phyloP scores from a whole-genome alignment of 2,888 invertebrate genomes.

The Drosophila parthenogenetica region DNA sequence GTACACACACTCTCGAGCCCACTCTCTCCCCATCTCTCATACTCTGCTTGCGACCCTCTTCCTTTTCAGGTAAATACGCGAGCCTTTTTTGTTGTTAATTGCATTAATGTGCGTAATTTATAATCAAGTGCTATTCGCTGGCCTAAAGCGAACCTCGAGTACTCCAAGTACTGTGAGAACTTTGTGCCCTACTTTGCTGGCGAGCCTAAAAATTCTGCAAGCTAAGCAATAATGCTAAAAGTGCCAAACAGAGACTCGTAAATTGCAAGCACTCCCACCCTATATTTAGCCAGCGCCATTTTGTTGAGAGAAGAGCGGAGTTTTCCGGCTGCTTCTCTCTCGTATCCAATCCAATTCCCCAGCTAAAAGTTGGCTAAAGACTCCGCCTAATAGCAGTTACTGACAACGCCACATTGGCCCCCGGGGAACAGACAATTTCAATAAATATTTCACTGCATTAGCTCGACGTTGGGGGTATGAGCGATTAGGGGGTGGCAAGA shows the following conservation, averaged over 20 bases:
- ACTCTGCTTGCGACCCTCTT: background rate
- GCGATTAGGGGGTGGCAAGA: background rate
- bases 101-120: constrained; percentile 78
- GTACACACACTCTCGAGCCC: constrained; percentile 20
- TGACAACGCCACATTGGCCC: constrained; percentile 75
- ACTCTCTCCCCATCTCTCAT: no score
- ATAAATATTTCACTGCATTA: constrained; percentile 84
- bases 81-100: constrained; percentile 60
- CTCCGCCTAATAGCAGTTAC: constrained; percentile 70
- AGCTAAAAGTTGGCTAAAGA: constrained; percentile 62
- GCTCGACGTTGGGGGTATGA: constrained; percentile 47
- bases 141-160: constrained; percentile 13
- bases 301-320: constrained; percentile 16
- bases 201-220: constrained; percentile 43
- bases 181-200: constrained; percentile 48
- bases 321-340: constrained; percentile 21
- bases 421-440: constrained; percentile 82
- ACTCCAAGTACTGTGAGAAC: constrained; percentile 44
- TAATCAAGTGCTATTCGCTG: constrained; percentile 60
- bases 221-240: constrained; percentile 74
- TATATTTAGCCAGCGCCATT: constrained; percentile 35
- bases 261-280: constrained; percentile 58
- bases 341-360: constrained; percentile 57
- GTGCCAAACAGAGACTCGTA: constrained; percentile 79
- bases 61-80: constrained; percentile 71